phyloP scores from a whole-genome alignment of 1,140 invertebrate species.

The Panagrolaimus sp. region DNA sequence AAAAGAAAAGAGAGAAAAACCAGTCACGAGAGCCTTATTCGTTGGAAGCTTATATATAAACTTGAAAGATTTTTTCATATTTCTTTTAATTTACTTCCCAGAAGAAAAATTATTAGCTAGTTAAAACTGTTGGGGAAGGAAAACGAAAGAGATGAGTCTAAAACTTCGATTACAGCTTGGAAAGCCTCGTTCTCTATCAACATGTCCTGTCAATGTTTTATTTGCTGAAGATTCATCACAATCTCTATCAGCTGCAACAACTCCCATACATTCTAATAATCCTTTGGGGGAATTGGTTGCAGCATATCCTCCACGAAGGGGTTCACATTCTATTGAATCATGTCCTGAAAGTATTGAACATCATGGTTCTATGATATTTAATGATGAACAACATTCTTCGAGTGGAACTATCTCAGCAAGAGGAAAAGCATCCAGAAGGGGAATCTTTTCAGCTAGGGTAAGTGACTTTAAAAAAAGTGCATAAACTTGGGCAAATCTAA shows the following conservation, averaged over 20 bases:
- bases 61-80: not conserved
- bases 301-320: slow-evolving; percentile 3
- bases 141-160: not conserved
- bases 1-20: not conserved
- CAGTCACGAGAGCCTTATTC: not conserved
- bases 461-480: not conserved
- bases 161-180: slow-evolving; percentile 7
- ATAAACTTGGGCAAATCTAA: too few species aligned
- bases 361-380: slow-evolving; percentile 4
- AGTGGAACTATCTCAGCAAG: not conserved
- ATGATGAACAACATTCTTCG: not conserved
- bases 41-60: slow-evolving; percentile 2
- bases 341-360: not conserved
- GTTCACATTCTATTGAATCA: not conserved
- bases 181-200: not conserved
- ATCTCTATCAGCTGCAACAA: not conserved
- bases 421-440: not conserved
- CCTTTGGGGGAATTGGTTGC: slow-evolving; percentile 7
- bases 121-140: not conserved
- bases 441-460: not conserved
- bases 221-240: not conserved
- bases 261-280: not conserved
- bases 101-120: not conserved
- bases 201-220: slow-evolving; percentile 1
- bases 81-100: not conserved